Base-by-base conservation (phyloP, 2,888 invertebrate genomes). In the Priocnemis perturbator region DNA sequence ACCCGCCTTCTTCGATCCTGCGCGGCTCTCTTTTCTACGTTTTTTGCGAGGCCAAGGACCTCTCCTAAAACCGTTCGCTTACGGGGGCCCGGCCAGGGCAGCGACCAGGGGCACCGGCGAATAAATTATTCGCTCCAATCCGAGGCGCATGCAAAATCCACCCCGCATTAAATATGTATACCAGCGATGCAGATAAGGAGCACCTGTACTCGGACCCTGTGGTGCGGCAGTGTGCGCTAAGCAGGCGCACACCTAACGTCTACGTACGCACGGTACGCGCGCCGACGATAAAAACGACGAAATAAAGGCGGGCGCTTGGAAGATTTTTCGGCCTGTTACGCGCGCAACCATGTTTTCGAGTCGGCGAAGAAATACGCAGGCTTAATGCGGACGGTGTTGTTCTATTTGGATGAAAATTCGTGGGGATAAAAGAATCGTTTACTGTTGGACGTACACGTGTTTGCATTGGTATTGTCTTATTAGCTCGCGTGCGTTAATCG, bases 91-190 rank as follows among this genome's bases (percentile, higher is more conserved):
- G n/a, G n/a, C n/a, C n/a, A n/a, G n/a, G n/a, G n/a, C n/a, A n/a
- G n/a, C 7, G 50, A 17, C n/a, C 50, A 0, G 11, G 9, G 15
- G 17, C 50, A 17, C 44, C 50, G 30, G 57, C 30, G 58, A 79
- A 82, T 84, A 83, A 83, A 85, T 85, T 83, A 84, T 78, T 77
- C 73, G 78, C 81, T 83, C 76, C 83, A 83, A 85, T 84, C 84
- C 81, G 78, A 75, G 79, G 73, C 70, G 74, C 81, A 75, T 77
- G 79, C 79, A 74, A 81, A 81, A 83, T 81, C 76, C 81, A 74
- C 75, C 76, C 72, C 67, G 77, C 81, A 79, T 81, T 80, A 79
- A 82, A 80, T 82, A 81, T 81, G 80, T 81, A 81, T 81, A 80
- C 74, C 74, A 79, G 73, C 74, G 80, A 76, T 80, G 73, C 71